phyloP scores from a whole-genome alignment of 2,888 invertebrate species.

The Diadegma fenestrale region DNA sequence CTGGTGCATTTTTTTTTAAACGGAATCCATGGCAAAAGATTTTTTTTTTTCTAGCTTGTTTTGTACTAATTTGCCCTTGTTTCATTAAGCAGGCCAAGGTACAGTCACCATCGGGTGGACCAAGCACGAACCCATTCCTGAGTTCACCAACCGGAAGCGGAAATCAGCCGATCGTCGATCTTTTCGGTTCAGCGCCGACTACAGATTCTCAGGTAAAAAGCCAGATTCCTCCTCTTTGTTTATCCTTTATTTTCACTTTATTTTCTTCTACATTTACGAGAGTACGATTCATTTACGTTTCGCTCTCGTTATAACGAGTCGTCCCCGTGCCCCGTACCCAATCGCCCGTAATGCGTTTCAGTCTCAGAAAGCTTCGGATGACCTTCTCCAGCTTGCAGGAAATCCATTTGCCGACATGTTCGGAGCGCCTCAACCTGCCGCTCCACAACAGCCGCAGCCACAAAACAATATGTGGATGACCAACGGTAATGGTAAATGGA shows the following conservation, averaged over 20 bases:
- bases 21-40: no score
- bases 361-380: conserved; percentile 92
- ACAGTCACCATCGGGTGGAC: conserved; percentile 90
- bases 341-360: conserved; percentile 70
- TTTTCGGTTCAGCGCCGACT: conserved; percentile 89
- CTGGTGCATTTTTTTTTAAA: no score
- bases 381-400: conserved; percentile 92
- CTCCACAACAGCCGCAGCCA: conserved; percentile 78
- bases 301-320: not conserved
- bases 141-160: conserved; percentile 88
- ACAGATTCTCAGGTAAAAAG: conserved; percentile 78
- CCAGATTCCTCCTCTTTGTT: not conserved
- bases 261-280: not conserved
- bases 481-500: conserved; percentile 86
- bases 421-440: conserved; percentile 84
- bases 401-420: conserved; percentile 97
- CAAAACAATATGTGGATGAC: conserved; percentile 86
- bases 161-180: conserved; percentile 90
- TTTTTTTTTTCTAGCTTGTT: not conserved
- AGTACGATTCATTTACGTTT: not conserved
- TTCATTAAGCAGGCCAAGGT: conserved; percentile 88
- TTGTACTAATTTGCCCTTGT: not conserved
- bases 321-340: conserved; percentile 14
- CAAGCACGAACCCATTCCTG: conserved; percentile 94
- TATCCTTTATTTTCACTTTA: not conserved